Percentiles rank a stretch among this genome's conserved stretches.
These are phyloP conservation scores for Prunella himalayana DNA, from an alignment of 2,113 vertebrate genomes.

Conservation along the genomic window DNA sequence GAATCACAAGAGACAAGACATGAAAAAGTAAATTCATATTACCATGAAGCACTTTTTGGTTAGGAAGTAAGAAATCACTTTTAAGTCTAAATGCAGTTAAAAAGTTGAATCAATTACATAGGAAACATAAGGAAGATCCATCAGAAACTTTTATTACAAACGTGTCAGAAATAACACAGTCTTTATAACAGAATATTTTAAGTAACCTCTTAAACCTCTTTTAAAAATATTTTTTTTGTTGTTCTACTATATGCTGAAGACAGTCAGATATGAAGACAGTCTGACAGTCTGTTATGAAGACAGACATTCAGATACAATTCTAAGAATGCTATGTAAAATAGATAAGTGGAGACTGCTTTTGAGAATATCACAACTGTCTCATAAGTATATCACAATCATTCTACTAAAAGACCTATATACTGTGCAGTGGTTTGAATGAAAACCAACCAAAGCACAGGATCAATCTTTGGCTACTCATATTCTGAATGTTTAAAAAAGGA, in stretches of 20 bases:
- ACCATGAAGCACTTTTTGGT: not conserved
- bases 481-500: not conserved
- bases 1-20: not conserved
- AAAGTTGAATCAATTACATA: not conserved
- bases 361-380: not conserved
- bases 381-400: not conserved
- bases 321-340: not conserved
- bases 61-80: not conserved
- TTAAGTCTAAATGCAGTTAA: not conserved
- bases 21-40: not conserved
- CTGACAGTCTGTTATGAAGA: too few species aligned
- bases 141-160: not conserved
- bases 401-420: not conserved
- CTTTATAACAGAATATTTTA: not conserved
- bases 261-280: too few species aligned
- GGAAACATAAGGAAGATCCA: not conserved
- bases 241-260: not conserved
- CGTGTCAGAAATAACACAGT: not conserved
- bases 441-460: not conserved
- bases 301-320: not conserved
- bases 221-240: not conserved
- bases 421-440: not conserved
- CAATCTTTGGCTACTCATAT: not conserved
- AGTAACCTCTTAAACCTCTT: not conserved
- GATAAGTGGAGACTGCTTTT: not conserved